Conservation (phyloP, 2,113 vertebrate genomes). For the Bucco capensis region DNA sequence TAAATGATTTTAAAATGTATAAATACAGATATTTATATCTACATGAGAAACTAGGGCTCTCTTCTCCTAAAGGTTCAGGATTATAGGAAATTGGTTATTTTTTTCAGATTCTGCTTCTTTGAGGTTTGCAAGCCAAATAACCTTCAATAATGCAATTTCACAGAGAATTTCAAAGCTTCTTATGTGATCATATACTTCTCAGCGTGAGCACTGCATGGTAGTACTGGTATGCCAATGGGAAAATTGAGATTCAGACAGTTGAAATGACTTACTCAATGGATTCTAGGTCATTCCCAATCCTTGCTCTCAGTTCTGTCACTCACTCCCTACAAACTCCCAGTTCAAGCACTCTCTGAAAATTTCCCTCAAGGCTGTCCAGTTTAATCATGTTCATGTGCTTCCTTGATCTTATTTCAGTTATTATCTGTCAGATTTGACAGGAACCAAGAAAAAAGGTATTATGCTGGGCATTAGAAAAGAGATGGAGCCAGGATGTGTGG, state of each 20-base stretch:
- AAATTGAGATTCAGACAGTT: not conserved
- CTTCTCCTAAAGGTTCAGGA: not conserved
- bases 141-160: not conserved
- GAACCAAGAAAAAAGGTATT: not conserved
- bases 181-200: not conserved
- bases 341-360: not conserved
- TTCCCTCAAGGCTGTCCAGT: not conserved
- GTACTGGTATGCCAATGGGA: not conserved
- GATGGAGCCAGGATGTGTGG: not conserved
- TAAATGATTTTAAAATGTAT: not conserved
- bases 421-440: not conserved
- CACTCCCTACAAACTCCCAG: not conserved
- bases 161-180: not conserved
- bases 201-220: not conserved
- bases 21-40: not conserved
- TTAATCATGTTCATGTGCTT: not conserved
- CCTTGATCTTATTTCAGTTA: not conserved
- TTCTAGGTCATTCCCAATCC: not conserved
- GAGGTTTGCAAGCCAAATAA: slow-evolving; percentile 1
- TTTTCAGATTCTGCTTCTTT: not conserved
- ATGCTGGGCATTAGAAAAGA: not conserved
- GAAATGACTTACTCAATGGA: not conserved
- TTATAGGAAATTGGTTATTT: not conserved
- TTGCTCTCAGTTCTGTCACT: not conserved
- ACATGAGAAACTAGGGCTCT: not conserved